Base-by-base conservation (phyloP, 2,888 invertebrate genomes). In the Beris chalybata region DNA sequence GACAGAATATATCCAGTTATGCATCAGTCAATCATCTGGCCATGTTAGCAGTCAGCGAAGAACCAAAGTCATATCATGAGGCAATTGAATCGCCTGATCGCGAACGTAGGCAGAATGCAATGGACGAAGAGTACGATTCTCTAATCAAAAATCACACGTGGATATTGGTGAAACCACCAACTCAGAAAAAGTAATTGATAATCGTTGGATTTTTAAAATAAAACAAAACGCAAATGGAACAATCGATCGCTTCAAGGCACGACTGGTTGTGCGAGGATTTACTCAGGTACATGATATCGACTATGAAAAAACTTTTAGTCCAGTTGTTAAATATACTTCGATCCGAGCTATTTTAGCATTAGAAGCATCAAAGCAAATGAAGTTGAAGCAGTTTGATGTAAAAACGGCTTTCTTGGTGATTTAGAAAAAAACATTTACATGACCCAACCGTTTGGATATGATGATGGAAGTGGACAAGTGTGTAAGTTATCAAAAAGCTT, bases 291-390 rank as follows among this genome's bases (percentile, higher is more conserved):
- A 66, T 50, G 74, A 72, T 6, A 64, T 71, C 43, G 74, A 75
- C 67, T 77, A 74, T 68, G 67, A 73, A 31, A 74, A 76, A 65
- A 74, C 74, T 1, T 77, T 74, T 63, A 73, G 76, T 50, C 75
- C 76, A n/a, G 75, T 76, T 1, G 73, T 71, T 11, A 72, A 69
- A 69, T 70, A 71, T 52, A 65, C 71, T 32, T 74, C 73, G 11
- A 68, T 75, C 44, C 70, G 72, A 64, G 67, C 70, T 55, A 63
- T 74, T 67, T 61, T 72, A 22, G 44, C 29, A n/a, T 38, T 61
- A 12, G 61, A 50, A 15, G 61, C 61, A 61, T 11, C 22, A 66
- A 38, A 47, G 11, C 13, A 9, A 44, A 22, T 47, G 13, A 3
- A n/a, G 11, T 22, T 66, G 22, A 58, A 47, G 30, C 64, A 67